phyloP scores from a whole-genome alignment of 2,113 vertebrate genomes.

The Climacteris rufus region DNA sequence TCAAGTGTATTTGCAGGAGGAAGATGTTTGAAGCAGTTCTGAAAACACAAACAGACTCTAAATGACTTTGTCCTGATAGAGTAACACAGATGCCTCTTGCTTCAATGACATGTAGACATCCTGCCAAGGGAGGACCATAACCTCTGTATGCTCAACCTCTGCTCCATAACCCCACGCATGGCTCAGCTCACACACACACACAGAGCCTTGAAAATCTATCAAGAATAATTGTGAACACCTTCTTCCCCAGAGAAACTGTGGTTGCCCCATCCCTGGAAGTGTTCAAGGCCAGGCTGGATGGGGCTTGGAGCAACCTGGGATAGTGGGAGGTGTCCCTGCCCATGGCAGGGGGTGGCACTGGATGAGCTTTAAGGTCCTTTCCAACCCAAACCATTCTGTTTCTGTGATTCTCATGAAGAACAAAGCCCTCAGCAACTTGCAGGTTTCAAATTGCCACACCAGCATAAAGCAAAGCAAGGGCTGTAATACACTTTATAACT shows the following conservation, averaged over 20 bases:
- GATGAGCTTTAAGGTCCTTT: background rate
- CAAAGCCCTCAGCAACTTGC: background rate
- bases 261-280: no score
- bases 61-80: background rate
- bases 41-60: background rate
- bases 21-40: background rate
- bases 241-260: no score
- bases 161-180: no score
- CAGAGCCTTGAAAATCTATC: no score
- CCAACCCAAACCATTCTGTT: background rate
- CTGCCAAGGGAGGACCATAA: no score
- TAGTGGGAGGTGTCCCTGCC: background rate
- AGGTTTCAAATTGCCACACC: background rate
- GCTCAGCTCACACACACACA: no score
- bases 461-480: background rate
- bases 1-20: background rate
- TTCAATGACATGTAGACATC: no score
- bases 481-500: background rate
- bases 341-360: background rate
- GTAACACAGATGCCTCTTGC: background rate
- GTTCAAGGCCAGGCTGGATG: no score
- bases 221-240: no score
- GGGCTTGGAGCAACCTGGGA: background rate
- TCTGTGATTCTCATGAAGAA: background rate
- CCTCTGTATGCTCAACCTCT: no score